A percentile compares a stretch with the other conserved stretches of the same genome.
phyloP scores from a whole-genome alignment of 2,888 invertebrate species.

The Strigamia transsilvanica region DNA sequence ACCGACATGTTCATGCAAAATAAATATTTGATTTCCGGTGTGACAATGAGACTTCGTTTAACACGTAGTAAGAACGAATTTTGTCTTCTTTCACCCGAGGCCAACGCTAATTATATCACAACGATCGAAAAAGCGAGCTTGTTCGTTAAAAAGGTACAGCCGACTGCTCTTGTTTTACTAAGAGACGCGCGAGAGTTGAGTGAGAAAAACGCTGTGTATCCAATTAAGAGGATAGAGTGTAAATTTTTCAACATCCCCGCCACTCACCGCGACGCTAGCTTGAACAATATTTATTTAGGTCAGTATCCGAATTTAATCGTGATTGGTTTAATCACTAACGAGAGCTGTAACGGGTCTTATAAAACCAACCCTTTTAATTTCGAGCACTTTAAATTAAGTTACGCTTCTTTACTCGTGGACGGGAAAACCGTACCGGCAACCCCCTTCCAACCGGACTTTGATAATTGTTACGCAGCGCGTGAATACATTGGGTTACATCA shows the following conservation, averaged over 20 bases:
- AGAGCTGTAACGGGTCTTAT: neutral
- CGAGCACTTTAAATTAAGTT: neutral
- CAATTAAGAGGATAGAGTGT: neutral
- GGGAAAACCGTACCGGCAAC: neutral
- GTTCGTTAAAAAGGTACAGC: neutral
- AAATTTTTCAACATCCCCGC: neutral
- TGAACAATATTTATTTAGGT: neutral
- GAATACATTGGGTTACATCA: neutral
- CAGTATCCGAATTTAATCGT: neutral
- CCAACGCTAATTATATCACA: neutral
- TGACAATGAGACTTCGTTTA: neutral
- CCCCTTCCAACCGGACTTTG: neutral
- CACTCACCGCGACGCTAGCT: neutral
- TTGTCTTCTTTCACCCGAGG: neutral
- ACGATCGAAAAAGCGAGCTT: neutral
- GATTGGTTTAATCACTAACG: neutral
- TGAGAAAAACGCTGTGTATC: neutral
- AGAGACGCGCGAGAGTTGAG: neutral
- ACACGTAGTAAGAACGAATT: neutral
- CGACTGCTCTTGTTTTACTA: neutral
- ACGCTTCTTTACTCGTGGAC: neutral
- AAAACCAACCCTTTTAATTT: neutral
- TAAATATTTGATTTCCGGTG: neutral
- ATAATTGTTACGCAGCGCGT: neutral
- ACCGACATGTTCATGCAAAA: neutral